phyloP scores from a whole-genome alignment of 2,888 invertebrate species.

The Rhingia rostrata region DNA sequence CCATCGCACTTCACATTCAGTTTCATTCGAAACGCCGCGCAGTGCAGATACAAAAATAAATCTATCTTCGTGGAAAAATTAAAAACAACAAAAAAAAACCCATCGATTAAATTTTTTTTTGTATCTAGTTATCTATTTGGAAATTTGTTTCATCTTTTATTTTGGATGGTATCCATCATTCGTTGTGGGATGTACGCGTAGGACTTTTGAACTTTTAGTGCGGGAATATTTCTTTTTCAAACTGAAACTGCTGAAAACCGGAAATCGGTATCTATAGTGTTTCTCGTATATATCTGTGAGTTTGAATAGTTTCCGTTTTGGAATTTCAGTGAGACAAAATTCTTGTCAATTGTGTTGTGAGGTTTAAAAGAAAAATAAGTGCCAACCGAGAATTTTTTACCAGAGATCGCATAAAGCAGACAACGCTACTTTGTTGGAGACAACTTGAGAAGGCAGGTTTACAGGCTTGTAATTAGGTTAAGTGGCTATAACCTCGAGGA shows the following conservation, averaged over 20 bases:
- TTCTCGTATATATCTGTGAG: constrained; percentile 9
- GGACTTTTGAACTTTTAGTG: constrained; percentile 20
- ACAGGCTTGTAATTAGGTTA: constrained; percentile 54
- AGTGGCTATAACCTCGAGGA: constrained; percentile 31
- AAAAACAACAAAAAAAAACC: not conserved
- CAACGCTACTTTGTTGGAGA: not conserved
- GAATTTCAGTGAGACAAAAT: constrained; percentile 20
- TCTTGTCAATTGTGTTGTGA: constrained; percentile 44
- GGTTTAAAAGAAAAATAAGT: not conserved
- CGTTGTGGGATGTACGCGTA: constrained; percentile 55
- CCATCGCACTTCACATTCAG: constrained; percentile 55
- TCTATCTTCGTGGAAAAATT: constrained; percentile 21
- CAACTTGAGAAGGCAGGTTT: constrained; percentile 51
- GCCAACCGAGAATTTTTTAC: not conserved
- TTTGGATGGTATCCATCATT: constrained; percentile 42
- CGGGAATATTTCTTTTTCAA: constrained; percentile 27
- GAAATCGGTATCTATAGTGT: constrained; percentile 16
- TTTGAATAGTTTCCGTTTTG: not conserved
- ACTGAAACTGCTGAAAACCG: constrained; percentile 39
- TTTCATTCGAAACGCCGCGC: constrained; percentile 72
- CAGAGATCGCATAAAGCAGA: no score
- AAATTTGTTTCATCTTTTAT: not conserved
- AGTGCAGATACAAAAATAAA: constrained; percentile 58
- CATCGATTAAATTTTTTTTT: not conserved
- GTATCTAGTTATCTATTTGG: not conserved